Evolutionary conservation across 2,888 invertebrate species (phyloP), one percentile per base, ranked within the genome.

Genomic region (Hypercompe scribonia): DNA sequence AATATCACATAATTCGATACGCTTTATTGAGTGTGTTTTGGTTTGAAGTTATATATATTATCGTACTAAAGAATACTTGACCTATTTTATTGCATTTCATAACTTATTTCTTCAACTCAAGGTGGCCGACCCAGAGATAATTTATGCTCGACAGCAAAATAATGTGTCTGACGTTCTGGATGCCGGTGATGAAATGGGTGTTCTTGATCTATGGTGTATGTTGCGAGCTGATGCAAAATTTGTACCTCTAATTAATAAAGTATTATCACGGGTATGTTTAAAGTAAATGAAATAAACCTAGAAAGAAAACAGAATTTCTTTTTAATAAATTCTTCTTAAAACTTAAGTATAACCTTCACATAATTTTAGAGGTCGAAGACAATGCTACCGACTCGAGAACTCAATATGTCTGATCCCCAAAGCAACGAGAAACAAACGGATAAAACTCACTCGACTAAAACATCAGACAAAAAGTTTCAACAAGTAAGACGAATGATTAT

Each of bases 201-300:
- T 93, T 39, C 79, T 93, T 34, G 93, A 93, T 81, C 77, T 92
- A 65, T 93, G 93, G 93, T 92, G 88, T 81, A 79, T 86, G 83
- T 83, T 93, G 76, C 80, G 87, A 0, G 83, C 83, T 0, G 88
- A 89, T 1, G 74, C 82, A 33, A 61, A 81, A 24, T 54, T 80
- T 7, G 58, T 86, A 73, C 78, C 85, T n/a, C 69, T 73, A 54
- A 75, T 87, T 74, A 82, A 85, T 76, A 72, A 71, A 7, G 79
- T 81, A 71, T 81, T 86, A 15, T 73, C 80, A 21, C 68, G 74
- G 81, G 86, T 85, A 74, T 42, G 61, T 46, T 66, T 31, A 28
- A 3, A 15, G 8, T 24, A 28, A 18, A 39, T 24, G 11, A 34
- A 64, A 8, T 64, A 64, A 10, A 2, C 36, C 2, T 36, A 2